These are phyloP conservation scores for Nyctibius grandis DNA, from an alignment of 2,797 vertebrate genomes.

Conservation along the genomic window DNA sequence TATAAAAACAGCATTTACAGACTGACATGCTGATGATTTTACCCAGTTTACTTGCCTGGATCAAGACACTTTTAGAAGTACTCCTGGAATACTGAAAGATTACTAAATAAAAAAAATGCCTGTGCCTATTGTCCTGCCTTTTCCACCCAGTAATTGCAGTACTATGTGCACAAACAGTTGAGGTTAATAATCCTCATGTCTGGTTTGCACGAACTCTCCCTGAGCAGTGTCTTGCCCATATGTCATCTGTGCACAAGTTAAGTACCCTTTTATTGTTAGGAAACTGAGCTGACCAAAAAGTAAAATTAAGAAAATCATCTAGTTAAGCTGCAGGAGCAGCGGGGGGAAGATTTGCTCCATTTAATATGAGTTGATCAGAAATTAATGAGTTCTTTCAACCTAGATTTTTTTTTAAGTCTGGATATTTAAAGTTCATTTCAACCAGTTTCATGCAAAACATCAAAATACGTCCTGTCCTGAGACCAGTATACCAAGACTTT, in stretches of 20 bases:
- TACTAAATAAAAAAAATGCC: neutral
- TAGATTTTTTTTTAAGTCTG: neutral
- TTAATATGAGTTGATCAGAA: neutral
- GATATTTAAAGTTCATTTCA: neutral
- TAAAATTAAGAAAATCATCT: neutral
- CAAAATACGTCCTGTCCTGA: neutral
- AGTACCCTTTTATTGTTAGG: neutral
- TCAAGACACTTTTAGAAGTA: neutral
- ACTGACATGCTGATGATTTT: neutral
- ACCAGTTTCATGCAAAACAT: neutral
- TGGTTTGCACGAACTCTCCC: neutral
- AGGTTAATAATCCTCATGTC: neutral
- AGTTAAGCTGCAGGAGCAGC: neutral
- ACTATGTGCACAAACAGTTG: neutral
- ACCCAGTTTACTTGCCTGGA: neutral
- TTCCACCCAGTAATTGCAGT: neutral
- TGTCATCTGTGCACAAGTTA: neutral
- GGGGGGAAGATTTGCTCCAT: neutral
- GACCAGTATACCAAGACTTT: conserved; percentile 11
- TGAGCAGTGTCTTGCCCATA: neutral
- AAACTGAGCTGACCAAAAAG: neutral
- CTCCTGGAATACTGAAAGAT: neutral
- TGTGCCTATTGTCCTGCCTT: neutral
- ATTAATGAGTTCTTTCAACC: neutral
- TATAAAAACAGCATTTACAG: neutral